Evolutionary conservation across 2,113 vertebrate genomes (phyloP).

Genomic region (Neoarius graeffei): DNA sequence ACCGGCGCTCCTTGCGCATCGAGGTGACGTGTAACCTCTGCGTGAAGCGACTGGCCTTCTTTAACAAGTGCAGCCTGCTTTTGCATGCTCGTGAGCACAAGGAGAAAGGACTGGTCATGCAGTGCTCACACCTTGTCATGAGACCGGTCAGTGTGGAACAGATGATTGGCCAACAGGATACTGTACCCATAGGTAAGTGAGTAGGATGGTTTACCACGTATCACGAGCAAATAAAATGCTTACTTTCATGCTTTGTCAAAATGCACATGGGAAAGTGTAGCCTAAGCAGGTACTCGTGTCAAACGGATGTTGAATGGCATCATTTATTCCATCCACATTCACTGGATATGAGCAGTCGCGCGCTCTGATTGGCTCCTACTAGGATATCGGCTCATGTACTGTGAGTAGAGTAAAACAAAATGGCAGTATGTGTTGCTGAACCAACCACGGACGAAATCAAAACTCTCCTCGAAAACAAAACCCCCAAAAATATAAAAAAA

Average conservation of each 20-base stretch:
- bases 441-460: too few species aligned
- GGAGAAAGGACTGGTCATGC: constrained; percentile 95
- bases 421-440: too few species aligned
- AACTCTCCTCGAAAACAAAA: too few species aligned
- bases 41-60: constrained; percentile 91
- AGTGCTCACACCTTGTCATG: constrained; percentile 97
- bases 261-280: neutral
- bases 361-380: too few species aligned
- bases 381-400: too few species aligned
- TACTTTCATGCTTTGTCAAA: neutral
- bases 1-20: constrained; percentile 90
- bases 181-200: constrained; percentile 68
- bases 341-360: too few species aligned
- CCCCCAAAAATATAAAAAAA: too few species aligned
- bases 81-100: constrained; percentile 95
- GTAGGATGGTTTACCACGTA: neutral
- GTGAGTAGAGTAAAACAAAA: too few species aligned
- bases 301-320: too few species aligned
- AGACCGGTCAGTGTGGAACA: constrained; percentile 88
- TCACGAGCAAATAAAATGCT: neutral
- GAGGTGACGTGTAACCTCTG: constrained; percentile 98
- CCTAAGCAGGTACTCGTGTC: neutral
- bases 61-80: constrained; percentile 96
- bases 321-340: too few species aligned
- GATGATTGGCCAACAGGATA: constrained; percentile 90